phyloP scores from a whole-genome alignment of 92 coral and sea anemone species.

The Porites evermanni region DNA sequence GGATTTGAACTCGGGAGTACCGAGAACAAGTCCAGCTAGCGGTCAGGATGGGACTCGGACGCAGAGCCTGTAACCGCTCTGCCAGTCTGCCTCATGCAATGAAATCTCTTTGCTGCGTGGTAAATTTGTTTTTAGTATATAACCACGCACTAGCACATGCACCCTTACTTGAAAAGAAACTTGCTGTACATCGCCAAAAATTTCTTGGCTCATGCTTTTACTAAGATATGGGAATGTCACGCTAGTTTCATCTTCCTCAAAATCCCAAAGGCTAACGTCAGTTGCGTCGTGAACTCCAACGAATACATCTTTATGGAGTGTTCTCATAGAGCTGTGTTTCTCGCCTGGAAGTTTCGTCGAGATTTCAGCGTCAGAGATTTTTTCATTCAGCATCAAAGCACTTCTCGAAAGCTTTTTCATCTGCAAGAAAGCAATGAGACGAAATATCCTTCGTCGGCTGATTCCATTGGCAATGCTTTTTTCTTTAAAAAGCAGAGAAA shows the following conservation, averaged over 20 bases:
- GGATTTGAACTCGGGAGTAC: too few species aligned
- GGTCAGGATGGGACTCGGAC: too few species aligned
- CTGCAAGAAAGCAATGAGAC: not conserved
- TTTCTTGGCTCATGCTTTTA: not conserved
- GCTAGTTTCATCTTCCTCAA: not conserved
- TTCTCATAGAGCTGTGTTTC: constrained; percentile 15
- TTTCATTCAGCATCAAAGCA: not conserved
- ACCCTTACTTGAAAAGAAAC: constrained; percentile 14
- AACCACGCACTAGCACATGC: too few species aligned
- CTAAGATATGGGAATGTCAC: not conserved
- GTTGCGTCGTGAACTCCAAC: constrained; percentile 17
- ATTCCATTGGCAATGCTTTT: too few species aligned
- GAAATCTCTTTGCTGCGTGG: too few species aligned
- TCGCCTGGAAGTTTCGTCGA: constrained; percentile 7
- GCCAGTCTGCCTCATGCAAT: too few species aligned
- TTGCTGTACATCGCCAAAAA: not conserved
- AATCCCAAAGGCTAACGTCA: not conserved
- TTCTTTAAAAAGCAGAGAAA: too few species aligned
- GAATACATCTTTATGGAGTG: not conserved
- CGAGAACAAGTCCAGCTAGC: too few species aligned
- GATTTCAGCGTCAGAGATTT: constrained; percentile 2
- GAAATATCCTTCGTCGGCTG: too few species aligned
- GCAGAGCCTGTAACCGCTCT: too few species aligned
- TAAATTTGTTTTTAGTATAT: too few species aligned
- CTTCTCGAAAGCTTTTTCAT: not conserved